A percentile compares a stretch with the other conserved stretches of the same genome.
phyloP scores from a whole-genome alignment of 2,888 invertebrate genomes.

The Trichogramma dendrolimi region DNA sequence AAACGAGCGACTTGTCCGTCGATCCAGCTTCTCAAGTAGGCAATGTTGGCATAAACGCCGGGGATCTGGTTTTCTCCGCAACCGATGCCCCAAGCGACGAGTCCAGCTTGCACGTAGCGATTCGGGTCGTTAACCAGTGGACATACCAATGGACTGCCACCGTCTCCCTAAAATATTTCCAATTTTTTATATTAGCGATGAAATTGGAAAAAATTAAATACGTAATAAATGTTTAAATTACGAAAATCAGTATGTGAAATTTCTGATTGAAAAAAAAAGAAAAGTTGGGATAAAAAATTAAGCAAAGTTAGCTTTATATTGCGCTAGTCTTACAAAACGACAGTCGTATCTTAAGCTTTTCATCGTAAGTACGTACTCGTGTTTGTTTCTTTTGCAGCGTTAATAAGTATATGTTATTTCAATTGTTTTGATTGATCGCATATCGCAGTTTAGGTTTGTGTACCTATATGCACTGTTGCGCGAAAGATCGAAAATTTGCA shows the following conservation, averaged over 20 bases:
- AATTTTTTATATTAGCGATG: too few relatives aligned
- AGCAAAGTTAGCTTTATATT: neutral
- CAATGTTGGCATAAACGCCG: slow-evolving; percentile 72
- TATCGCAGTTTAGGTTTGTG: neutral
- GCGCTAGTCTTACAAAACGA: neutral
- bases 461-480: neutral
- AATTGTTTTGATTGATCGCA: neutral
- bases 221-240: neutral
- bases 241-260: neutral
- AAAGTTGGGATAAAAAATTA: neutral
- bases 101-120: slow-evolving; percentile 59
- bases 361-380: too few relatives aligned
- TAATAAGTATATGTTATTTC: too few relatives aligned
- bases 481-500: too few relatives aligned
- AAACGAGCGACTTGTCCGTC: slow-evolving; percentile 57
- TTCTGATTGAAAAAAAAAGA: neutral
- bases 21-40: slow-evolving; percentile 66
- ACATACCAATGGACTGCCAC: slow-evolving; percentile 76
- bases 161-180: slow-evolving; percentile 58
- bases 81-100: slow-evolving; percentile 80
- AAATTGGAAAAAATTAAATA: slow-evolving; percentile 8
- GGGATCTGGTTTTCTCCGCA: slow-evolving; percentile 67
- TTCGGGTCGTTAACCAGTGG: slow-evolving; percentile 56
- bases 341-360: neutral
- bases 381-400: too few relatives aligned